phyloP scores from a whole-genome alignment of 35 echinoderm and acorn worm species.

The Apostichopus parvimensis region DNA sequence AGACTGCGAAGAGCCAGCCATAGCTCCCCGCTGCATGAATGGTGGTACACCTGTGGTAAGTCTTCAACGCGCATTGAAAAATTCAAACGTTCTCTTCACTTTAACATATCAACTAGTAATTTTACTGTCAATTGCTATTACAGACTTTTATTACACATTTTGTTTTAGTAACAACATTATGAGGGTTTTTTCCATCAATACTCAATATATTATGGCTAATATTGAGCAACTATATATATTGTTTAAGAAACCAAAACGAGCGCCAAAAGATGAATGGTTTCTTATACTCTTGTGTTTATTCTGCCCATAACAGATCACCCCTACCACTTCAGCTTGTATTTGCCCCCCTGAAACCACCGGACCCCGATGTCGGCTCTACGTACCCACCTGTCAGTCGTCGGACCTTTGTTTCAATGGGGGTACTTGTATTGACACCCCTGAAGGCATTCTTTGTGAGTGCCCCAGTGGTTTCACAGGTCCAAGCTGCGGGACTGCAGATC shows the following conservation, averaged over 20 bases:
- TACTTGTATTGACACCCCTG: slow-evolving; percentile 53
- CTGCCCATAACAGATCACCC: not conserved
- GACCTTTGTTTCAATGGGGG: slow-evolving; percentile 70
- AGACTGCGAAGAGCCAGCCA: slow-evolving; percentile 53
- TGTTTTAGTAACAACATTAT: too few relatives aligned
- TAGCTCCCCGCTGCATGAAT: slow-evolving; percentile 62
- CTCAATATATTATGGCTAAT: too few relatives aligned
- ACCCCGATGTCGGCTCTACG: slow-evolving; percentile 46
- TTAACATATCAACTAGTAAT: too few relatives aligned
- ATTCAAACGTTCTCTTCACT: too few relatives aligned
- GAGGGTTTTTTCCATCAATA: too few relatives aligned
- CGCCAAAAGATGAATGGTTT: not conserved
- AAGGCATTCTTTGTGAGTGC: slow-evolving; percentile 68
- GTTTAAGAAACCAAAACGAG: too few relatives aligned
- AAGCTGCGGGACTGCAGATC: slow-evolving; percentile 67
- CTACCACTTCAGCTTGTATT: slow-evolving; percentile 54
- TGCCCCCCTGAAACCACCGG: slow-evolving; percentile 72
- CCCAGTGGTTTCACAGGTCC: slow-evolving; percentile 62
- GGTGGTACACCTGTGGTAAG: slow-evolving; percentile 88
- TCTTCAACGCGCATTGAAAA: not conserved
- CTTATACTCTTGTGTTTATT: not conserved
- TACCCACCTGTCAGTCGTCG: slow-evolving; percentile 24
- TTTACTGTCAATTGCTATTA: too few relatives aligned
- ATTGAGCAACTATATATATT: too few relatives aligned
- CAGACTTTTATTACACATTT: too few relatives aligned